Evolutionary conservation across 2,113 vertebrate species (phyloP).

Genomic region (Grantiella picta): DNA sequence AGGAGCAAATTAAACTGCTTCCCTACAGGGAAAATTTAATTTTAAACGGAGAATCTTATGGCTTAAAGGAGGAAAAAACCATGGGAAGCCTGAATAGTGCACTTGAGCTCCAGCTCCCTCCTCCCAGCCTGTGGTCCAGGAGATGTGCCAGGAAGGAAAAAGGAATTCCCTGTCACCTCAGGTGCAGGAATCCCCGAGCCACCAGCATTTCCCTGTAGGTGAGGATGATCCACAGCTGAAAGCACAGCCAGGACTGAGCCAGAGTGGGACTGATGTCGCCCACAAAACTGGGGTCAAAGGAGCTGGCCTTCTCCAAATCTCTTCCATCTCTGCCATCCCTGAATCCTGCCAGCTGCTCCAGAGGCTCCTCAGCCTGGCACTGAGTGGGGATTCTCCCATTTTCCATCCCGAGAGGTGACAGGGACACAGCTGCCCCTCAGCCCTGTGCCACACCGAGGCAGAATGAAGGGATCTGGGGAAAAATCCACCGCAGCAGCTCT

Average conservation of each 20-base stretch:
- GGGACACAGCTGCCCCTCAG: background rate
- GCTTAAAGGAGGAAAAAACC: background rate
- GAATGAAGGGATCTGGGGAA: fast-evolving
- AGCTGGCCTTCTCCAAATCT: background rate
- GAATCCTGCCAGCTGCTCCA: background rate
- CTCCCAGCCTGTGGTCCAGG: background rate
- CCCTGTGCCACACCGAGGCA: background rate
- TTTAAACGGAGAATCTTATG: background rate
- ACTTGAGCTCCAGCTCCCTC: background rate
- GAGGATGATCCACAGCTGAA: background rate
- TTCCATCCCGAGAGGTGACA: fast-evolving
- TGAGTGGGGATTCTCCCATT: fast-evolving
- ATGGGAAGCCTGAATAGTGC: background rate
- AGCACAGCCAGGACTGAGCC: background rate
- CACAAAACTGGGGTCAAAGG: background rate
- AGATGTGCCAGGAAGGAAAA: background rate
- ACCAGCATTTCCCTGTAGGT: background rate
- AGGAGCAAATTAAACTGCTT: background rate
- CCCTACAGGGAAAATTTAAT: background rate
- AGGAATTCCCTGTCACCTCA: background rate
- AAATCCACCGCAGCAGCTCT: background rate
- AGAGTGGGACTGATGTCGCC: fast-evolving
- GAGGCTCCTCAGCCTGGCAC: background rate
- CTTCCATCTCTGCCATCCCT: background rate
- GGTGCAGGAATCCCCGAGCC: background rate